These are phyloP conservation scores for Murina feae DNA, from an alignment of 2,113 vertebrate species.

Conservation along the genomic window DNA sequence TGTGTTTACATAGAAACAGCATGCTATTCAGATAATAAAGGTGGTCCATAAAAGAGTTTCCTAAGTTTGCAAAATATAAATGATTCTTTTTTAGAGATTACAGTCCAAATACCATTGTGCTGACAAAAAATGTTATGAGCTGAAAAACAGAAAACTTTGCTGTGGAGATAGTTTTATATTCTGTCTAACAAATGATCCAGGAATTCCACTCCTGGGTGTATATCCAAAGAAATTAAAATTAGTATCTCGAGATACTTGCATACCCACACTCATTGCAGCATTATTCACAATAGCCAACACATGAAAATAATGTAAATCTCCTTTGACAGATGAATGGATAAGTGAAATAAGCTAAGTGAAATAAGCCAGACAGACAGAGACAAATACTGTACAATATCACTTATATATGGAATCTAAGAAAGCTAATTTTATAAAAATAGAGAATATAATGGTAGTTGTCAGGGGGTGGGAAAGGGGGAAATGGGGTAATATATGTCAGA, in stretches of 20 bases:
- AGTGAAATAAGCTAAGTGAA: not conserved
- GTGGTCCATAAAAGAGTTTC: not conserved
- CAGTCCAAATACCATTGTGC: not conserved
- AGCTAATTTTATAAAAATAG: not conserved
- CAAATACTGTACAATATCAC: not conserved
- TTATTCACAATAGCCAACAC: not conserved
- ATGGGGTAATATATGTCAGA: not conserved
- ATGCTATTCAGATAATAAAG: not conserved
- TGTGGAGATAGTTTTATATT: not conserved
- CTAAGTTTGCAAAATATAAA: conserved; percentile 5
- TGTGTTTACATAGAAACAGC: not conserved
- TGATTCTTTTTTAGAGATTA: not conserved
- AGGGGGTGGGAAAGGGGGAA: not conserved
- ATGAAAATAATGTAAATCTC: not conserved
- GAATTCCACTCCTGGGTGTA: not conserved
- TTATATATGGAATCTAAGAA: not conserved
- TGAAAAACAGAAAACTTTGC: not conserved
- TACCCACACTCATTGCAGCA: not conserved
- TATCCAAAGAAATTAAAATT: not conserved
- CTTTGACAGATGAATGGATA: not conserved
- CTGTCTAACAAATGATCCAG: not conserved
- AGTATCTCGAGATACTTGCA: not conserved
- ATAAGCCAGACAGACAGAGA: not conserved
- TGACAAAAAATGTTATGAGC: not conserved
- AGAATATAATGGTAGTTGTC: not conserved